Conservation (phyloP, 2,113 vertebrate species). For the Semicossyphus pulcher region DNA sequence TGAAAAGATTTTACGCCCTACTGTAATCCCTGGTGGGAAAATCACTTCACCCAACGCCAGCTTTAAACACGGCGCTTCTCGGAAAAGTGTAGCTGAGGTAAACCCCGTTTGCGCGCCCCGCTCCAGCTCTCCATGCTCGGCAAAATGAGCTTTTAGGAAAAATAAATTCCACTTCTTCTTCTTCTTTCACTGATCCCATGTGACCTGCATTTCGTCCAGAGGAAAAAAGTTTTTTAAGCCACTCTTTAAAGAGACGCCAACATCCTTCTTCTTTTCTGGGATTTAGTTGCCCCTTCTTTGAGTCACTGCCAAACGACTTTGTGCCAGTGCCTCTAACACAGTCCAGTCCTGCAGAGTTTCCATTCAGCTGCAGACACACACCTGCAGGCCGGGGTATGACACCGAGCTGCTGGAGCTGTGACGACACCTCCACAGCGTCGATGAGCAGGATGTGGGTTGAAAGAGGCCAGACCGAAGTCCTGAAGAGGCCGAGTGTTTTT, state of each 20-base stretch:
- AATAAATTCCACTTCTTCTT: slow-evolving; percentile 22
- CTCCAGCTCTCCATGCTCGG: slow-evolving; percentile 17
- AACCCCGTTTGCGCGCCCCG: slow-evolving; percentile 25
- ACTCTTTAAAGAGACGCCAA: slow-evolving; percentile 35
- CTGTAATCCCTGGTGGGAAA: slow-evolving; percentile 55
- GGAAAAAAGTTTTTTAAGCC: slow-evolving; percentile 23
- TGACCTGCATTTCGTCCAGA: slow-evolving; percentile 43
- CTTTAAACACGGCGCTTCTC: slow-evolving; percentile 33
- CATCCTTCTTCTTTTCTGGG: slow-evolving; percentile 26
- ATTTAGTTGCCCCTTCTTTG: slow-evolving; percentile 15
- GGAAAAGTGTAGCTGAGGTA: slow-evolving; percentile 57
- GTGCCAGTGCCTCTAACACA: slow-evolving; percentile 41
- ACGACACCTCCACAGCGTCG: slow-evolving; percentile 19
- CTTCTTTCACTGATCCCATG: slow-evolving; percentile 31
- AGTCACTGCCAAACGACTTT: slow-evolving; percentile 19
- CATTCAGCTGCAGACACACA: slow-evolving; percentile 31
- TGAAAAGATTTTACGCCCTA: slow-evolving; percentile 32
- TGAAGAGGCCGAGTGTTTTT: slow-evolving; percentile 34
- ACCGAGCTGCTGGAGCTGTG: slow-evolving; percentile 3
- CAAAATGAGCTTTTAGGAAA: slow-evolving; percentile 45
- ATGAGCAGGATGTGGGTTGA: slow-evolving; percentile 27
- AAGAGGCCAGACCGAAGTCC: slow-evolving; percentile 40
- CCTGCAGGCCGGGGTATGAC: slow-evolving; percentile 13
- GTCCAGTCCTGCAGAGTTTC: slow-evolving; percentile 54
- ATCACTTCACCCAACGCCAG: slow-evolving; percentile 38